A percentile compares a stretch with the other conserved stretches of the same genome.
Conservation (phyloP, 2,113 vertebrate species). For the Bettongia penicillata region DNA sequence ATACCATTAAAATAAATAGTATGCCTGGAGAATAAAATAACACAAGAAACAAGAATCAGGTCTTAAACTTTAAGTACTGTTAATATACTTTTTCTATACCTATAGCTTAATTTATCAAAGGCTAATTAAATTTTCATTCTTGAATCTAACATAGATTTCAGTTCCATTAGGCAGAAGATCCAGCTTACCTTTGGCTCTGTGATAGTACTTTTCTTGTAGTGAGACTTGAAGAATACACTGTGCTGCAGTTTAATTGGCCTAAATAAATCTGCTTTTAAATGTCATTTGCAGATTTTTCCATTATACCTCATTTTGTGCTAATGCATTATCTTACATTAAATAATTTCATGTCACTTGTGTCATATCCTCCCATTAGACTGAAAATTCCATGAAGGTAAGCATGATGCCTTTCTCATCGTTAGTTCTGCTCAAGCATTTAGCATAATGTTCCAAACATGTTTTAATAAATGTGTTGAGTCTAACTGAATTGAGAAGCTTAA, state of each 20-base stretch:
- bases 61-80: background rate
- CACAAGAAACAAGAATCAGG: background rate
- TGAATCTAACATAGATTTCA: background rate
- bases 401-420: background rate
- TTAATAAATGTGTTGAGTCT: background rate
- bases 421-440: background rate
- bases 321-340: background rate
- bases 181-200: background rate
- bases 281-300: background rate
- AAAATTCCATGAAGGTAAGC: background rate
- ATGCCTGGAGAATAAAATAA: background rate
- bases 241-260: background rate
- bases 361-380: background rate
- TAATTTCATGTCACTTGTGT: background rate
- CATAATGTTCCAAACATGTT: background rate
- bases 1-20: no score
- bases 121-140: background rate
- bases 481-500: background rate
- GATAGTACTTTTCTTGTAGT: background rate
- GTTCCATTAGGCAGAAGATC: background rate
- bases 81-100: background rate
- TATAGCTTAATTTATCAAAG: background rate
- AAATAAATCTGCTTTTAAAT: background rate
- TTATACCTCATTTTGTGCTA: background rate
- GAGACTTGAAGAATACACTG: background rate